Conservation (phyloP, 2,888 invertebrate species). For the Scaptomyza cyrtandrae region DNA sequence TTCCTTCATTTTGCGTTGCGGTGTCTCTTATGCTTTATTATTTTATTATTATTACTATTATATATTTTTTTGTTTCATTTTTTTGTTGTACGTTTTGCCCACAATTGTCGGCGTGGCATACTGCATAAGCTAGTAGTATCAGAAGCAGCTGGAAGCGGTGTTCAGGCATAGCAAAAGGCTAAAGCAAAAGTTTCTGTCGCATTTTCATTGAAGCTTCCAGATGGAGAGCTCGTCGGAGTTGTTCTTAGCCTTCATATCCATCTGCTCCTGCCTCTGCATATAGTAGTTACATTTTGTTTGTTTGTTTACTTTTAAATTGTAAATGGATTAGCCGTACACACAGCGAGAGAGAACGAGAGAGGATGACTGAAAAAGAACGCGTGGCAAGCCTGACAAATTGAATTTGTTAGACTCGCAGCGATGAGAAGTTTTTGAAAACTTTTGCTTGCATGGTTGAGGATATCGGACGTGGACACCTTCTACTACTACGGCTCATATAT, state of each 20-base stretch:
- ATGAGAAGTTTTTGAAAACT: conserved; percentile 71
- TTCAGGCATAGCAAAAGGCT: conserved; percentile 7
- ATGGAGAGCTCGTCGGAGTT: conserved; percentile 29
- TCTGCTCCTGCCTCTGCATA: conserved; percentile 4
- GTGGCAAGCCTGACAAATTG: conserved; percentile 76
- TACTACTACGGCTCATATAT: neutral
- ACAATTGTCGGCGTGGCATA: conserved; percentile 23
- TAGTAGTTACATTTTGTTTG: conserved; percentile 67
- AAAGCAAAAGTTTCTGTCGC: conserved; percentile 50
- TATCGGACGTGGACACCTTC: conserved; percentile 61
- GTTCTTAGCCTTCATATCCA: neutral
- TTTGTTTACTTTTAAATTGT: conserved; percentile 78
- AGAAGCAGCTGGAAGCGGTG: conserved; percentile 23
- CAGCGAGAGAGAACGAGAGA: neutral
- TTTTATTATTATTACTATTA: neutral
- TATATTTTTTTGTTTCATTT: neutral
- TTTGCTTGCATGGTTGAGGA: conserved; percentile 73
- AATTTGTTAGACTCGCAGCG: conserved; percentile 72
- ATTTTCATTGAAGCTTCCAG: conserved; percentile 62
- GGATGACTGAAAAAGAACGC: conserved; percentile 13
- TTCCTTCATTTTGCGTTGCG: conserved; percentile 27
- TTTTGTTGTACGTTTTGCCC: conserved; percentile 16
- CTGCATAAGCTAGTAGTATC: conserved; percentile 29
- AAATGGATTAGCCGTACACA: conserved; percentile 71
- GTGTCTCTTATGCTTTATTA: conserved; percentile 24